Base-by-base conservation (phyloP, 2,888 invertebrate species). In the Erebia palarica region DNA sequence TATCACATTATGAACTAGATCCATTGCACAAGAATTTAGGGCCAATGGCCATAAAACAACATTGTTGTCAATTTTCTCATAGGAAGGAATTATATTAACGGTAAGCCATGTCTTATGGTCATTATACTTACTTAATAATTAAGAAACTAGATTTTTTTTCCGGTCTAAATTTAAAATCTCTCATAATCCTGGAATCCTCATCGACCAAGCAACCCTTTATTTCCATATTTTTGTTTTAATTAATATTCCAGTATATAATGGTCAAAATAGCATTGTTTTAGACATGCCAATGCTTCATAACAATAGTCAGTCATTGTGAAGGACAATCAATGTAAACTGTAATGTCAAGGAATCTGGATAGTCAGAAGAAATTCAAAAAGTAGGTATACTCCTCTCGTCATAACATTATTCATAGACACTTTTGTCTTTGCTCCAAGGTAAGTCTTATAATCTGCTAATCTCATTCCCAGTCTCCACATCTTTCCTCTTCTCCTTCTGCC, bases 401-500 rank as follows among this genome's bases (percentile, higher is more conserved):
- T 61, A 63, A 42, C 16, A 8, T 13, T 49, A 27, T 64, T 16
- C n/a, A 27, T 4, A 49, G 7, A 36, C 14, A 27, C 64, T 14
- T 9, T 36, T 27, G 64, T 64, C 55, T 9, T 18, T 55, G 42
- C 8, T 61, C 18, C 42, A 53, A 66, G n/a, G 61, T 21, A 57
- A 68, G 66, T 65, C 86, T 36, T 83, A 92, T 80, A 92, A 82
- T 77, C 88, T 85, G 80, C 89, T 92, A 64, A 87, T 83, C 79
- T 92, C 89, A 59, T 84, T 84, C 0, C 83, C 88, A 9, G 8
- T 72, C 68, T 91, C 91, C 0, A 79, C 61, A 53, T 91, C 89
- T 83, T 91, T 90, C 82, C 86, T 86, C 75, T 89, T 90, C 78
- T 87, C 87, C 36, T 91, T 90, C 79, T 90, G 82, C 60, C 88